Base-by-base conservation (phyloP, 1,140 invertebrate species). In the Panulirus ornatus region DNA sequence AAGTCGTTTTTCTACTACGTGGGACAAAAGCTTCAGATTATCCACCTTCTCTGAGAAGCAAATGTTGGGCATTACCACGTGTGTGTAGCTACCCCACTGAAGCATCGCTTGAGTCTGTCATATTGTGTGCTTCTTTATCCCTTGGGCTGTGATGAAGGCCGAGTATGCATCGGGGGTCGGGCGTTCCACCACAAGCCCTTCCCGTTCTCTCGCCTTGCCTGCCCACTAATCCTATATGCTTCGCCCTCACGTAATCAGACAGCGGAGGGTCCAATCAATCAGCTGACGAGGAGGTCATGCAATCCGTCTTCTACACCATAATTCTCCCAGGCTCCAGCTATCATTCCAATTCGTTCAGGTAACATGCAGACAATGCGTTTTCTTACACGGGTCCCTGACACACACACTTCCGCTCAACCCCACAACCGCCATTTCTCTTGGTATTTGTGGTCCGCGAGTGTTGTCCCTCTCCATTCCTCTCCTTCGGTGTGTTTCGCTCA, bases 301-400 rank as follows among this genome's bases (percentile, higher is more conserved):
- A 66, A 66, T 66, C 58, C 58, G 58, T 66, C 58, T 66, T 66
- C 58, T 66, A 66, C n/a, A 66, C 58, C 58, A 30, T 66, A 66
- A 66, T 66, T 66, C 58, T 66, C 27, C 27, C 58, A 27, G 30
- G 58, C 27, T 66, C 58, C 58, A 66, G 30, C 58, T 27, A 66
- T 66, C 58, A 66, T 66, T 66, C 27, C 58, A 22, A 66, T 66
- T 66, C 58, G 58, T 66, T 66, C 58, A 66, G 58, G 58, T 66
- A 66, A 66, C 58, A 66, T 63, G 22, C n/a, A 63, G 22, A 27
- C 58, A 63, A 19, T 30, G 2, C 22, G n/a, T 19, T 27, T 11
- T 63, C 11, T 63, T 58, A 8, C n/a, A 27, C 2, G 58, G 58
- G 22, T 54, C 22, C n/a, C 22, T n/a, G n/a, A 27, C n/a, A n/a